These are phyloP conservation scores for Chaenogobius annularis DNA, from an alignment of 2,113 vertebrate genomes.

Conservation along the genomic window DNA sequence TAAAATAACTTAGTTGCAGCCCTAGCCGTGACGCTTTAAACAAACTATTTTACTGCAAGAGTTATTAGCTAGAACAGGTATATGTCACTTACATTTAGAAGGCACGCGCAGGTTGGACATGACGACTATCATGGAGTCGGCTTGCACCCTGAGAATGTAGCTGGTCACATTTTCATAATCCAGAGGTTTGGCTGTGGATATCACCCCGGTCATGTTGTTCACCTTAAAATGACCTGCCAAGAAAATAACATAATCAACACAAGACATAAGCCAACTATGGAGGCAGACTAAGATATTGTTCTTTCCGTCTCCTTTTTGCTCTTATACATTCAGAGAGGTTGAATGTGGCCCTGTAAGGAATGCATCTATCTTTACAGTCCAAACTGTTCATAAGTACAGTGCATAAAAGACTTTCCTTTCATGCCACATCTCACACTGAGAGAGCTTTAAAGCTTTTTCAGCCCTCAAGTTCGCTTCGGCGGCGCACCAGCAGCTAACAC, in stretches of 20 bases:
- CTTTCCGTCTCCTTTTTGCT: not conserved
- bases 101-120: conserved; percentile 84
- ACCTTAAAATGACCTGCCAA: conserved; percentile 82
- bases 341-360: not conserved
- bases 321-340: not conserved
- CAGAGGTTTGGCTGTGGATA: conserved; percentile 80
- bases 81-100: conserved; percentile 85
- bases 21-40: no score
- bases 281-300: not conserved
- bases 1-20: no score
- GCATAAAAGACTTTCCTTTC: conserved; percentile 4
- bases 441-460: not conserved
- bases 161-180: conserved; percentile 84
- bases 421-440: not conserved
- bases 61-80: no score
- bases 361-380: conserved; percentile 6
- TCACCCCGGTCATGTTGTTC: conserved; percentile 85
- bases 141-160: conserved; percentile 86
- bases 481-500: not conserved
- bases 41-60: no score
- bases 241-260: not conserved
- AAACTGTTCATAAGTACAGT: conserved; percentile 7
- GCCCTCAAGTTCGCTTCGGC: not conserved
- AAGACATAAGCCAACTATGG: not conserved
- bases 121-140: conserved; percentile 84